Evolutionary conservation across 2,888 invertebrate genomes (phyloP), one percentile per base, ranked within the genome.

Genomic region (Taenaris catops): DNA sequence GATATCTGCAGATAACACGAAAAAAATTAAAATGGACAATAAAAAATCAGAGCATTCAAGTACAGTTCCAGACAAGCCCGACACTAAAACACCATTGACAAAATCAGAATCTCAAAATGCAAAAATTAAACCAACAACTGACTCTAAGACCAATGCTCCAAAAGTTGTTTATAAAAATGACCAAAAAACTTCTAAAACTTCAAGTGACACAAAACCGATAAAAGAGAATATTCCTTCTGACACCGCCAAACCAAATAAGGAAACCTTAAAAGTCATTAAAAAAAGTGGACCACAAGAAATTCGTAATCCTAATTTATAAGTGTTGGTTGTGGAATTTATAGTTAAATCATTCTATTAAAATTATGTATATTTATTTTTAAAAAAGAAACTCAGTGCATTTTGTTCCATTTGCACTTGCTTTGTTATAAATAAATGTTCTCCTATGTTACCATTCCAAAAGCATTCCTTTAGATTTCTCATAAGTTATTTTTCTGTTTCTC

Each of bases 241-340:
- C 49, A 88, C 88, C 0, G 63, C 67, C 8, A 87, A 88, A 34
- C 89, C 90, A 0, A 64, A 64, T 48, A 76, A 79, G 39, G 87
- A 88, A 46, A 89, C 79, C 27, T 72, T 91, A 11, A 91, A 89
- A 67, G 89, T 91, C 1, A 90, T 91, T 37, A 90, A 84, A 53
- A 89, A 87, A 51, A 87, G 76, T 38, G 90, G 90, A 4, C 87
- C 87, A 1, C 59, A 71, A 9, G 87, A 84, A 50, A 87, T 87
- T 8, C 86, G 81, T 25, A 68, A 74, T 45, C 76, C 71, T 40
- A 58, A 64, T 34, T 38, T 63, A 44, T 73, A 68, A 65, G 38
- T 36, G 25, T 34, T 40, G 38, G 36, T 41, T 46, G 38, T 43
- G 32, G 24, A 19, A 4, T 5, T 26, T 8, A 11, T 19, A 25